Evolutionary conservation across 2,797 vertebrate species (phyloP).

Genomic region (Spinibarbus caldwelli): DNA sequence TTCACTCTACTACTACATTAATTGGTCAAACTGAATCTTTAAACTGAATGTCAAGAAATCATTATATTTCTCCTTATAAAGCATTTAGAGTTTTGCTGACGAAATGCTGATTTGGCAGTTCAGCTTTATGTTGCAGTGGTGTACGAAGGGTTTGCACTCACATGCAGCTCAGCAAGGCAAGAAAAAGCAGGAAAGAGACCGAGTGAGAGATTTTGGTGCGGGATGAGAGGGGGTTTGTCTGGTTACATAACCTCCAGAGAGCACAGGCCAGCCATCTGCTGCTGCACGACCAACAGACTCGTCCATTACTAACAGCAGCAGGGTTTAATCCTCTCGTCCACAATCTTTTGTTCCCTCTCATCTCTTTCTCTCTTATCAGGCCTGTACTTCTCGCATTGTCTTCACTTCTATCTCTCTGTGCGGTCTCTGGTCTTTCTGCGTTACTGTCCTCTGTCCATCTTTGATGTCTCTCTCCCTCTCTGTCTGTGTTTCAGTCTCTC

Average conservation of each 20-base stretch:
- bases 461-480: not conserved
- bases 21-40: not conserved
- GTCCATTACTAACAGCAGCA: constrained; percentile 60
- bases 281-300: constrained; percentile 48
- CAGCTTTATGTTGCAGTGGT: not conserved
- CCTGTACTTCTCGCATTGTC: not conserved
- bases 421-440: not conserved
- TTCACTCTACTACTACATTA: not conserved
- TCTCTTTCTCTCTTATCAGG: constrained; percentile 15
- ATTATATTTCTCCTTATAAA: not conserved
- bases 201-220: not conserved
- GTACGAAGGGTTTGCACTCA: not conserved
- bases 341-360: constrained; percentile 8
- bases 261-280: constrained; percentile 76
- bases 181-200: constrained; percentile 2
- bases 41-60: not conserved
- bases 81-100: not conserved
- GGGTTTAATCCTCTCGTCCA: constrained; percentile 66
- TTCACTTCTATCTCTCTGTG: constrained; percentile 3
- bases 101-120: constrained; percentile 14
- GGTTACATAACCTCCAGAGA: constrained; percentile 69
- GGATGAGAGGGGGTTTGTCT: constrained; percentile 33
- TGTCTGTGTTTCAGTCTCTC: not conserved
- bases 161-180: constrained; percentile 48
- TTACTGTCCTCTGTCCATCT: no score